Evolutionary conservation across 2,797 vertebrate genomes (phyloP).

Genomic region (Salarias fasciatus): DNA sequence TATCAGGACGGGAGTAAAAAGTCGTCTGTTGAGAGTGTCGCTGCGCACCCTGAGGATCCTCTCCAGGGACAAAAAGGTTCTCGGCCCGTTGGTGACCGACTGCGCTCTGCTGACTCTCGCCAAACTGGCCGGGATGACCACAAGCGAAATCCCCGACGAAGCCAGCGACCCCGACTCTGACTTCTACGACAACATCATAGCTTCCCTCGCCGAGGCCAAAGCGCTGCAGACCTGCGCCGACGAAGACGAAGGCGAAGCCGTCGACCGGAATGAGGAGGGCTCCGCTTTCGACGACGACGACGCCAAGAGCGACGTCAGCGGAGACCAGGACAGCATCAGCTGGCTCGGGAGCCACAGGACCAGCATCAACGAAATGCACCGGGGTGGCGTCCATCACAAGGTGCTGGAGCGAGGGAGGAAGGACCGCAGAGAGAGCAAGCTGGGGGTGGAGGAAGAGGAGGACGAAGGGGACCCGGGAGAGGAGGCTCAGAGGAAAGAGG

Average conservation of each 20-base stretch:
- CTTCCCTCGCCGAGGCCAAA: slow-evolving; percentile 64
- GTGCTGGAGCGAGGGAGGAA: slow-evolving; percentile 68
- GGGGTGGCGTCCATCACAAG: slow-evolving; percentile 50
- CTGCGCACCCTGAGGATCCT: slow-evolving; percentile 82
- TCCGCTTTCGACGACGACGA: slow-evolving; percentile 36
- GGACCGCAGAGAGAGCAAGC: slow-evolving; percentile 73
- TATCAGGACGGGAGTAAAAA: slow-evolving; percentile 66
- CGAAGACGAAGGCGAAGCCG: slow-evolving; percentile 24
- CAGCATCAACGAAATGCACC: slow-evolving; percentile 58
- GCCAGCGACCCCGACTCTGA: slow-evolving; percentile 54
- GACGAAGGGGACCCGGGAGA: slow-evolving; percentile 68
- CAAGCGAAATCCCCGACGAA: slow-evolving; percentile 33
- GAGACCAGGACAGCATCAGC: slow-evolving; percentile 54
- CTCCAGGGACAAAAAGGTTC: slow-evolving; percentile 81
- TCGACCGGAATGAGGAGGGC: slow-evolving; percentile 21
- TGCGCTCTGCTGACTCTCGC: slow-evolving; percentile 73
- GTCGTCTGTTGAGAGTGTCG: slow-evolving; percentile 68
- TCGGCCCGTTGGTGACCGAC: slow-evolving; percentile 80
- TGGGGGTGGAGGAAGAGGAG: slow-evolving; percentile 61
- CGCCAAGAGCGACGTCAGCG: slow-evolving; percentile 45
- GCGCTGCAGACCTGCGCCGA: slow-evolving; percentile 19
- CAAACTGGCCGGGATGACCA: slow-evolving; percentile 71
- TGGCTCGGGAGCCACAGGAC: slow-evolving; percentile 50
- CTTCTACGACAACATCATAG: slow-evolving; percentile 69
- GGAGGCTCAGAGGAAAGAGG: slow-evolving; percentile 79